A percentile compares a stretch with the other conserved stretches of the same genome.
These are phyloP conservation scores for Manacus vitellinus DNA, from an alignment of 2,113 vertebrate genomes.

Conservation along the genomic window DNA sequence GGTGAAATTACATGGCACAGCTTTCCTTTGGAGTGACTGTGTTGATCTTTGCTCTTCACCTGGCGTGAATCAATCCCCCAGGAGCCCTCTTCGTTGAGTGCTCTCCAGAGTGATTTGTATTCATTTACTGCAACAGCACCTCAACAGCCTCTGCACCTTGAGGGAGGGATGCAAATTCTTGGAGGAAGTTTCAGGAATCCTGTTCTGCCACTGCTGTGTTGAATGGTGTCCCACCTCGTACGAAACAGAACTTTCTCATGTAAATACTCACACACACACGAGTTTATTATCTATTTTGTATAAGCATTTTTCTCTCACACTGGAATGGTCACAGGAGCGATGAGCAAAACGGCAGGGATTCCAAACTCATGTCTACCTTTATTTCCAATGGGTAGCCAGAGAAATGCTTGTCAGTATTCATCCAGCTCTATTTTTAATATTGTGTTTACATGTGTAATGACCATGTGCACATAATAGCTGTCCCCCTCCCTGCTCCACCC, in stretches of 20 bases:
- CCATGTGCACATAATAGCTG: conserved; percentile 15
- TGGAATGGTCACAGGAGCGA: not conserved
- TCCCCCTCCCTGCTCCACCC: conserved; percentile 47
- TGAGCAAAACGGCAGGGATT: not conserved
- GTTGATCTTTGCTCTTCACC: not conserved
- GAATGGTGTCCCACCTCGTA: not conserved
- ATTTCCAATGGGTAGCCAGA: not conserved
- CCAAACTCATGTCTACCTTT: not conserved
- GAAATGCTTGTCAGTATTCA: not conserved
- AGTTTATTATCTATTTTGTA: not conserved
- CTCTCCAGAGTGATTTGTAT: not conserved
- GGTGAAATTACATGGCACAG: not conserved
- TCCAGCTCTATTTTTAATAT: conserved; percentile 35
- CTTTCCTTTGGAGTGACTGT: not conserved
- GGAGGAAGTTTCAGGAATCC: conserved; percentile 6
- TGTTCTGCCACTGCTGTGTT: not conserved
- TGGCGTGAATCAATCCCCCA: not conserved
- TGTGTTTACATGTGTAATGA: conserved; percentile 30
- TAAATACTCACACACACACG: not conserved
- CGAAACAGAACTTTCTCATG: not conserved
- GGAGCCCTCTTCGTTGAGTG: not conserved
- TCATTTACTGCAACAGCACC: not conserved
- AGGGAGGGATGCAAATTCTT: not conserved
- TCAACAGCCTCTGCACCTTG: not conserved
- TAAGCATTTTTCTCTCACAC: not conserved